These are phyloP conservation scores for Athetis lepigone DNA, from an alignment of 2,888 invertebrate genomes.

Conservation along the genomic window DNA sequence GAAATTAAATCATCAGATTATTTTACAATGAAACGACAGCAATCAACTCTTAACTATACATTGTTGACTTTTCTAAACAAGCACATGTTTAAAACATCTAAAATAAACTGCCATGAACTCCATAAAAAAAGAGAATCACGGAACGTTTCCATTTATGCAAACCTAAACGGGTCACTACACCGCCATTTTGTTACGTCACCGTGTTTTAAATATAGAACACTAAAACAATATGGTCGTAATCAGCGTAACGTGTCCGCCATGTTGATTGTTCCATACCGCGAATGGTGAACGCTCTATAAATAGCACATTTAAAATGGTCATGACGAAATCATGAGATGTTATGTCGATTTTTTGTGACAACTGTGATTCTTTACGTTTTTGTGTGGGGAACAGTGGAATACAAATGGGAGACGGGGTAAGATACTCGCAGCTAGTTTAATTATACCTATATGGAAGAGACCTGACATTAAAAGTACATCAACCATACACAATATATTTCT, in stretches of 20 bases:
- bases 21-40: not conserved
- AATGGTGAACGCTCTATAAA: slow-evolving; percentile 48
- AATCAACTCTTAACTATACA: not conserved
- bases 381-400: not conserved
- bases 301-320: slow-evolving; percentile 49
- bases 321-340: slow-evolving; percentile 28
- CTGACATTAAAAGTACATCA: too few species aligned
- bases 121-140: slow-evolving; percentile 10
- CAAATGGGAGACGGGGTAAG: slow-evolving; percentile 1
- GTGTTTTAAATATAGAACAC: slow-evolving; percentile 52
- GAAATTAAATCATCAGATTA: not conserved
- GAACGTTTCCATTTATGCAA: slow-evolving; percentile 23
- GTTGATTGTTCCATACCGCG: slow-evolving; percentile 27
- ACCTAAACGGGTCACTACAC: slow-evolving; percentile 35
- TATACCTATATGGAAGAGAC: too few species aligned
- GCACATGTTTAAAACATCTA: slow-evolving; percentile 7
- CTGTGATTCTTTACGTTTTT: slow-evolving; percentile 13
- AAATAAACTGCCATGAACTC: slow-evolving; percentile 15
- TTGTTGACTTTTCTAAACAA: slow-evolving; percentile 15
- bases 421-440: not conserved
- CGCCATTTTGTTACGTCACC: slow-evolving; percentile 46
- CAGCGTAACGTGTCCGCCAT: slow-evolving; percentile 49
- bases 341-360: slow-evolving; percentile 24
- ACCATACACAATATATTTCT: too few species aligned
- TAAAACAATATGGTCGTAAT: slow-evolving; percentile 59